Evolutionary conservation across 2,113 vertebrate species (phyloP).

Genomic region (Chloroceryle aenea): DNA sequence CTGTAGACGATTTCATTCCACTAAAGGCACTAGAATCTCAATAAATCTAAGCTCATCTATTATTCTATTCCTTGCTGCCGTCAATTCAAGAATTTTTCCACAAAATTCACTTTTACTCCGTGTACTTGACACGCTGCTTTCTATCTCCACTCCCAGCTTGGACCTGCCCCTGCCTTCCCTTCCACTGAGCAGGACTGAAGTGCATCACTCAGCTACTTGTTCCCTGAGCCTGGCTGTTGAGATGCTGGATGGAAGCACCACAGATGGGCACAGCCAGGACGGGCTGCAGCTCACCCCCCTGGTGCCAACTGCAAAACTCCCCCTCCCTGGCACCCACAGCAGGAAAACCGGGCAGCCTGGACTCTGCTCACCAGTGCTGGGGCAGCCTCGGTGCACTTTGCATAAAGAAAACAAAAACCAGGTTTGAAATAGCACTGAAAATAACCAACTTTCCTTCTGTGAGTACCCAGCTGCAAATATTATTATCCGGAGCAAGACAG

Average conservation of each 20-base stretch:
- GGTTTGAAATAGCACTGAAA: neutral
- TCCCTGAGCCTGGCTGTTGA: neutral
- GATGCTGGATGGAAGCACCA: accelerated
- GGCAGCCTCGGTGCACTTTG: neutral
- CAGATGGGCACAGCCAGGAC: neutral
- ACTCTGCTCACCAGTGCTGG: neutral
- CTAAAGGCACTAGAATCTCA: neutral
- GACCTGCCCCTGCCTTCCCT: neutral
- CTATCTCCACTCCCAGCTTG: neutral
- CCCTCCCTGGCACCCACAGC: neutral
- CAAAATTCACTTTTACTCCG: neutral
- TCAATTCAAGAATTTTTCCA: neutral
- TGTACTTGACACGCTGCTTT: neutral
- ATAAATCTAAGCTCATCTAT: neutral
- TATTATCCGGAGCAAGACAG: neutral
- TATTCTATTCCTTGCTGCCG: neutral
- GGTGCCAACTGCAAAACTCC: neutral
- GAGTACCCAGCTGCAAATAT: neutral
- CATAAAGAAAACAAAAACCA: neutral
- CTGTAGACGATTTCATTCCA: neutral
- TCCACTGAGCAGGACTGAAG: accelerated
- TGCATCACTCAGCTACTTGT: neutral
- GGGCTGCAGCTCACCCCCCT: neutral
- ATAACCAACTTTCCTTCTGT: neutral
- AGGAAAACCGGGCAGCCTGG: neutral